Base-by-base conservation (phyloP, 2,113 vertebrate genomes). In the Eupsittula cactorum region DNA sequence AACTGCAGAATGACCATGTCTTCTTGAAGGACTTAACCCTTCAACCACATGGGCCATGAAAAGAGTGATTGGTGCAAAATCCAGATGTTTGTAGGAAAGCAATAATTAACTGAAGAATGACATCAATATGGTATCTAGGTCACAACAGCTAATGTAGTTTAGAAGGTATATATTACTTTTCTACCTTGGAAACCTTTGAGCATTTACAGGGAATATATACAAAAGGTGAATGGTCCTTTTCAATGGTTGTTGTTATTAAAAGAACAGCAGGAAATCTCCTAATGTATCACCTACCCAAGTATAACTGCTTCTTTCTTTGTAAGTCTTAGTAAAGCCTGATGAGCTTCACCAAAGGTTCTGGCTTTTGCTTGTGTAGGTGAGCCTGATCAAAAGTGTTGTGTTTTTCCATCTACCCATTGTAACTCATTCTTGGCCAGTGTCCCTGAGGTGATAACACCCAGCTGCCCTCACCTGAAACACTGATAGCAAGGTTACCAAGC, bases 311-410 rank as follows among this genome's bases (percentile, higher is more conserved):
- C 5, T 55, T 76, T 60, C 49, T 65, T 44, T 21, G 5, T 11
- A 67, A 83, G 31, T 41, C 60, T 79, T 70, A 31, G 53, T 35
- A 52, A 69, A 84, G 47, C 5, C 4, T 49, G 6, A 31, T 49
- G 3, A 69, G 0, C 11, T 90, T 88, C n/a, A 63, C 28, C 23
- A 49, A 70, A 81, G 19, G 3, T 39, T 82, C 7, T 74, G 28
- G 3, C 0, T 82, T 92, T 79, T 13, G 16, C 9, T 41, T 50
- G 6, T 50, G 10, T 11, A 49, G 37, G 27, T 11, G 8, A 65
- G 1, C 13, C 24, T 78, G 13, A 1, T 27, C 52, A 65, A 37
- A 62, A 7, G 1, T 1, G 0, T 17, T 33, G 1, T 1, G 2
- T 47, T 28, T 78, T 63, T 33, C 10, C 41, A 65, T 44, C 23